Conservation (phyloP, 2,113 vertebrate genomes). For the Aleadryas rufinucha region DNA sequence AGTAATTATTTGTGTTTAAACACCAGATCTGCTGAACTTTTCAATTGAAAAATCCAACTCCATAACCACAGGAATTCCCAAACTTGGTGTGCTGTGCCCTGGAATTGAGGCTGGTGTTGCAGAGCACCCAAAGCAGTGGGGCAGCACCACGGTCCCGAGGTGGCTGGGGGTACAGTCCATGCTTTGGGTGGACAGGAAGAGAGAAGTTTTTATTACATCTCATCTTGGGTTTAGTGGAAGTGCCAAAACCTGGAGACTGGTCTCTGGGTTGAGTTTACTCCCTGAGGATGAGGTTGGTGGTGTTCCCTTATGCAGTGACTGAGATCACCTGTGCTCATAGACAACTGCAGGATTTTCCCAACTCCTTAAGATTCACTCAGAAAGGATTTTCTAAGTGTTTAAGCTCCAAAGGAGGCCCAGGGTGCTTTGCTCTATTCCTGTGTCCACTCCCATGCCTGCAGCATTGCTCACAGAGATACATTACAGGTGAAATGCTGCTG, state of each 20-base stretch:
- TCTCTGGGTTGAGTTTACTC: neutral
- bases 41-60: neutral
- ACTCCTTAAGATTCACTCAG: neutral
- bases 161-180: rapidly evolving
- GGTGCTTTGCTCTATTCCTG: rapidly evolving
- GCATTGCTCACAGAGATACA: rapidly evolving
- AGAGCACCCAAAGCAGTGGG: neutral
- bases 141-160: rapidly evolving
- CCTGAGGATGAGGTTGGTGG: neutral
- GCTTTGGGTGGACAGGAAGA: neutral
- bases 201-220: neutral
- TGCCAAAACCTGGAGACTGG: rapidly evolving
- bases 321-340: neutral
- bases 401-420: neutral
- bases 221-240: neutral
- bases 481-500: neutral
- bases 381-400: neutral
- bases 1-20: neutral
- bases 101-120: neutral
- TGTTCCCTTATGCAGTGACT: neutral
- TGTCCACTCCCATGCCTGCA: neutral
- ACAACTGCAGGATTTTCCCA: neutral
- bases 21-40: neutral
- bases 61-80: neutral
- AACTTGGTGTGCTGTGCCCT: neutral